Evolutionary conservation across 2,113 vertebrate genomes (phyloP), one percentile per base, ranked within the genome.

Genomic region (Bos javanicus): DNA sequence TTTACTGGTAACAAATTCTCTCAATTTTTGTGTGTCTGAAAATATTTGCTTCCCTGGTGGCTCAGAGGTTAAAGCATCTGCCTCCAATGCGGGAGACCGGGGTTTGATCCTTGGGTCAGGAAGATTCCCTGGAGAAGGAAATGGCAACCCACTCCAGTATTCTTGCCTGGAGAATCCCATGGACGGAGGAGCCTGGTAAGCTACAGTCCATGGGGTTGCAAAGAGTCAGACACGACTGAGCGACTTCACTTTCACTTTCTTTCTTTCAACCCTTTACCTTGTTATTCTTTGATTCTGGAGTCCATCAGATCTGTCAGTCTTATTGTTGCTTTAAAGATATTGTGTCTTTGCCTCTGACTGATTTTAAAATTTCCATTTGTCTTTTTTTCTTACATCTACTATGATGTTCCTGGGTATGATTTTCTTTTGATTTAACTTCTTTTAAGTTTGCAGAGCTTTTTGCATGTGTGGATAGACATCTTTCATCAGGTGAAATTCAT

Each of bases 401-500:
- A 1, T 87, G 54, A 30, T 93, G 33, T 78, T 83, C 3, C 43
- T 23, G 48, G 25, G 21, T 78, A 5, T 74, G 7, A 0, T 46
- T 87, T 92, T n/a, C 25, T 88, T 76, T 94, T 10, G 56, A 39
- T 46, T 84, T 64, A 62, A 84, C 13, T 17, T 82, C 7, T 36
- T 87, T 71, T n/a, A 83, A 87, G 21, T 87, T 95, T 84, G n/a
- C 3, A 84, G 28, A 87, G 39, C 8, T 92, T 96, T 64, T 97
- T 87, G 74, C 81, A 85, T 59, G 76, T 94, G 48, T 87, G 39
- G 54, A 16, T 33, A 80, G 54, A 19, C 90, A 2, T 50, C 76
- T 97, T 96, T 96, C 84, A 96, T 94, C n/a, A 71, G n/a, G 25
- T 71, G 57, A 90, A 80, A 90, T 87, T 90, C 1, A 25, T 25